Base-by-base conservation (phyloP, 2,797 vertebrate genomes). In the Pangasius sanitwongsei region DNA sequence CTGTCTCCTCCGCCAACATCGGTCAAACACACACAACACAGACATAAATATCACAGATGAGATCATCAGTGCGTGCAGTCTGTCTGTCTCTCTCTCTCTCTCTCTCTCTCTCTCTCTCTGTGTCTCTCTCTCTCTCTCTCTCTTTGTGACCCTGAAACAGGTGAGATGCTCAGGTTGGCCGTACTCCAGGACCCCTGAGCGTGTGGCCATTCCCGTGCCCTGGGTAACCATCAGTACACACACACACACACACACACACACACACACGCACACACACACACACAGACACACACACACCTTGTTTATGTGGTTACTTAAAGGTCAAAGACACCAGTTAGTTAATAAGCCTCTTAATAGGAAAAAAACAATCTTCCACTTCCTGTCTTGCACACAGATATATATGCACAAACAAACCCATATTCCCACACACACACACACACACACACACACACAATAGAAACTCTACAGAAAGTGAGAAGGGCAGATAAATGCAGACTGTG, bases 301-400 rank as follows among this genome's bases (percentile, higher is more conserved):
- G 53, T 59, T 82, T 59, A 59, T 59, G 16, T 82, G 31, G 55
- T 25, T 82, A 12, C 34, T 44, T 83, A 41, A 61, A 83, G 37
- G 80, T 41, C 55, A 83, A 83, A 83, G 77, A 80, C 77, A 20
- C 8, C 3, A 80, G 15, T 41, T 61, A 61, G 34, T 41, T 83
- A 63, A 59, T 61, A 63, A 18, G 20, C 80, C 80, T 83, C 34
- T 83, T 44, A 83, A 83, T 83, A 28, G 23, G 65, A 48, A 44
- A 85, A 37, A 55, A 78, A 55, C 59, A 57, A 75, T 85, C 48
- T 77, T 70, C 41, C 61, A 78, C 67, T 88, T 83, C 57, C 81
- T 87, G 81, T 78, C 83, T 57, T 75, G 11, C 59, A 67, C 70
- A 74, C 31, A 50, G 72, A 57, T 57, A 57, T 57, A 55, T 61